Base-by-base conservation (phyloP, 2,797 vertebrate genomes). In the Alectoris magna region DNA sequence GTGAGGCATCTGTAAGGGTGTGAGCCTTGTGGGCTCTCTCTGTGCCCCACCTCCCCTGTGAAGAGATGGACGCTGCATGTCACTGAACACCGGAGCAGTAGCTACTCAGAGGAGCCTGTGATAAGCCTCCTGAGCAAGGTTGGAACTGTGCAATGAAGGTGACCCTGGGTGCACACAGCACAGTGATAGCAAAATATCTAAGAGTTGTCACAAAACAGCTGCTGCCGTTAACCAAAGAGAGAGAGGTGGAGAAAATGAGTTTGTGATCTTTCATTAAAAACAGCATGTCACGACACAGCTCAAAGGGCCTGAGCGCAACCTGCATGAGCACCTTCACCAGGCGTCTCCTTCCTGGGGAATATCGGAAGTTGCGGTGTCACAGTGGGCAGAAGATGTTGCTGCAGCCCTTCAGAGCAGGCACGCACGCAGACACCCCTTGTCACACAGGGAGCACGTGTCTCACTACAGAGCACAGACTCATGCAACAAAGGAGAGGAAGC, bases 191-290 rank as follows among this genome's bases (percentile, higher is more conserved):
- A 56, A 91, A 86, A 73, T 48, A 51, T 29, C 67, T 26, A 79
- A 39, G 60, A 76, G 31, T 5, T 68, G 38, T 75, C 55, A 78
- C 59, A 49, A 87, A 87, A 55, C 6, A 67, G 36, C 29, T 72
- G 51, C 63, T 83, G 51, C 67, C 36, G 48, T 26, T 51, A 60
- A 22, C 43, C 66, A 53, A 19, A 58, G 44, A 78, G 41, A n/a
- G 1, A 7, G 27, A 77, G 22, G 16, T 34, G 18, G 31, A 91
- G 36, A 76, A 84, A 86, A 91, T 1, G 1, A 79, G 60, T 27
- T 5, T 0, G 0, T 23, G 51, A 55, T 48, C n/a, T 22, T 12
- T 21, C 44, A 36, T 31, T 38, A 70, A 64, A 38, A 88, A 84
- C 18, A 73, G 17, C 31, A 41, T 14, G 14, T 27, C 49, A 16